Base-by-base conservation (phyloP, 2,113 vertebrate species). In the Bubalus kerabau region DNA sequence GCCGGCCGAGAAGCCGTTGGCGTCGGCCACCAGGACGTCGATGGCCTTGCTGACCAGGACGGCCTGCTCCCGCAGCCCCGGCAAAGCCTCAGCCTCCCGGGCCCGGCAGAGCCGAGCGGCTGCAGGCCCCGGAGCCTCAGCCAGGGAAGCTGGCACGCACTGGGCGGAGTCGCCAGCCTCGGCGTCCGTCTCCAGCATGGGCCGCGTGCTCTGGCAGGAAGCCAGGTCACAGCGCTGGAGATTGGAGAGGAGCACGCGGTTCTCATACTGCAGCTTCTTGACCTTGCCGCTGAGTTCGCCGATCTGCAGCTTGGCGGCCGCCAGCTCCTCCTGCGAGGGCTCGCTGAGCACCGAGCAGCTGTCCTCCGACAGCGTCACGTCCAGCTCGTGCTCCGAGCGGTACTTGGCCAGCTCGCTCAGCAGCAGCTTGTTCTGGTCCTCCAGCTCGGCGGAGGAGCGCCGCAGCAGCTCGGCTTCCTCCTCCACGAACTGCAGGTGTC, bases 201-300 rank as follows among this genome's bases (percentile, higher is more conserved):
- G 99, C 89, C 99, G 98, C 7, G 98, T 99, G 94, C 97, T 99
- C 95, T 99, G 99, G 98, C 99, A 99, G 89, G 99, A 99, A 85
- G 99, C 99, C 71, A 99, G 99, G 95, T 99, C 99, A 0, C 99
- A 99, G 94, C 99, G 99, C 98, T 99, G 99, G 28, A 99, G 99
- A 98, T 99, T 99, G 98, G 99, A 99, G 57, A 99, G 99, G 16
- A 99, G 99, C 91, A 99, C 99, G 0, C 99, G 99, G 98, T 99
- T 99, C 99, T 99, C 99, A 0, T 99, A 99, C 98, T 99, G 99
- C n/a, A 99, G 99, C 98, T 99, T 99, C 99, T 99, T 99, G 95
- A 99, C 99, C 97, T 99, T 99, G 87, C 99, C 99, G 0, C 99
- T 99, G 96, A 99, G 99, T 97, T 99, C 99, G 0, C 99, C 99